Base-by-base conservation (phyloP, 2,888 invertebrate species). In the Brachylomia viminalis region DNA sequence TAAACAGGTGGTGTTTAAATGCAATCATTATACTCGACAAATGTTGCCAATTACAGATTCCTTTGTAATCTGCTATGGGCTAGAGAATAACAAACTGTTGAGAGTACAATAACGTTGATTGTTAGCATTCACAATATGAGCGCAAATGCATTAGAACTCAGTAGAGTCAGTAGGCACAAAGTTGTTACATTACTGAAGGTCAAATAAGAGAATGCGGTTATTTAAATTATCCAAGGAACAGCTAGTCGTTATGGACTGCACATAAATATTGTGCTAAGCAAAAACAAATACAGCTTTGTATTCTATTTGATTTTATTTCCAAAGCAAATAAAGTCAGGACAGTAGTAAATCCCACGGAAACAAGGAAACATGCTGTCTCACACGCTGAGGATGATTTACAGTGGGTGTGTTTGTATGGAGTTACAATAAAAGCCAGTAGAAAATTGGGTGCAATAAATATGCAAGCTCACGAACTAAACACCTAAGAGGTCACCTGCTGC, bases 401-500 rank as follows among this genome's bases (percentile, higher is more conserved):
- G 75, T 77, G 84, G 86, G 87, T 88, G 79, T 86, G 81, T 79
- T 88, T 85, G 82, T 75, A 82, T 81, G 79, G 82, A 88, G 83
- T 75, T 86, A 90, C 88, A 90, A 91, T 89, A 88, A 88, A 88
- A 86, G 86, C 80, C 80, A 85, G 83, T 82, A 78, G 78, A 79
- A 75, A 79, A 87, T 86, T 86, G 88, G 89, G 87, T 86, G 94
- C 91, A 94, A 94, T 95, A 94, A 94, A 95, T 93, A 93, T 92
- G 92, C 91, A 91, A 88, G 88, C 90, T 92, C 93, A 92, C 92
- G 94, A 94, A 94, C 93, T 93, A 94, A 94, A 94, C 94, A 92
- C 92, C 93, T 92, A 92, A 94, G 93, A 94, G 95, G 95, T 95
- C 94, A 94, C 95, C 95, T 93, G 95, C 95, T 95, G 95, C 90